These are phyloP conservation scores for Acleris cristana DNA, from an alignment of 2,888 invertebrate species.

Conservation along the genomic window DNA sequence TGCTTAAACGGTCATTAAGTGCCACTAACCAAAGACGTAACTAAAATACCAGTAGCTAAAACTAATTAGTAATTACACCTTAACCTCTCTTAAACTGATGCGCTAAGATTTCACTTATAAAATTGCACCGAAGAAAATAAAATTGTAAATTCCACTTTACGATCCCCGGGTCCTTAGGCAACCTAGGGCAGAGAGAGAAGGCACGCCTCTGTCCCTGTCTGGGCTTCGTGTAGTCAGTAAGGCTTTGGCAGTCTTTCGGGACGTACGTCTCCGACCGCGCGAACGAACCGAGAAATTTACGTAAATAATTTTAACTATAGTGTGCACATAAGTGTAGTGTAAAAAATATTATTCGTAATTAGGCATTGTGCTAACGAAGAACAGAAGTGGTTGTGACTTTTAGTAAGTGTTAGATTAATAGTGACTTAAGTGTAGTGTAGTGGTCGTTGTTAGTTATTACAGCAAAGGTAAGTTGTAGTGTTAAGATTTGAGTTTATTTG, in stretches of 20 bases:
- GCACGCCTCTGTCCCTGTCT: conserved; percentile 16
- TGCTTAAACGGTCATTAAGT: background rate
- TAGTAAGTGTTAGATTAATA: conserved; percentile 20
- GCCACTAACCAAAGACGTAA: background rate
- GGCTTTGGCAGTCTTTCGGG: background rate
- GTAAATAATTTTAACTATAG: conserved; percentile 15
- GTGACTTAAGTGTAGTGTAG: conserved; percentile 20
- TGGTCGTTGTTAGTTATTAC: conserved; percentile 7
- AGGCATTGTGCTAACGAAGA: conserved; percentile 11
- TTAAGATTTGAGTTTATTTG: background rate
- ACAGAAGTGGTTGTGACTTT: conserved; percentile 33
- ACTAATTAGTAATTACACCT: conserved; percentile 3
- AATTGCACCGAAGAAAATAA: conserved; percentile 34
- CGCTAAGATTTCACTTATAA: conserved; percentile 34
- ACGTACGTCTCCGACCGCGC: background rate
- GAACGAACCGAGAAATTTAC: conserved; percentile 7
- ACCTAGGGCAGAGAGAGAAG: conserved; percentile 22
- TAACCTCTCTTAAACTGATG: conserved; percentile 21
- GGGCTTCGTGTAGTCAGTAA: conserved; percentile 17
- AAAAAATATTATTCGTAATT: conserved; percentile 15
- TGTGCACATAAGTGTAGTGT: conserved; percentile 14
- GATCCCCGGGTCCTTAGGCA: conserved; percentile 31
- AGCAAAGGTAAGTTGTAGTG: conserved; percentile 3
- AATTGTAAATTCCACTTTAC: conserved; percentile 36
- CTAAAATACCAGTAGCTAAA: background rate